Base-by-base conservation (phyloP, 2,113 vertebrate genomes). In the Pelecanoides urinatrix region DNA sequence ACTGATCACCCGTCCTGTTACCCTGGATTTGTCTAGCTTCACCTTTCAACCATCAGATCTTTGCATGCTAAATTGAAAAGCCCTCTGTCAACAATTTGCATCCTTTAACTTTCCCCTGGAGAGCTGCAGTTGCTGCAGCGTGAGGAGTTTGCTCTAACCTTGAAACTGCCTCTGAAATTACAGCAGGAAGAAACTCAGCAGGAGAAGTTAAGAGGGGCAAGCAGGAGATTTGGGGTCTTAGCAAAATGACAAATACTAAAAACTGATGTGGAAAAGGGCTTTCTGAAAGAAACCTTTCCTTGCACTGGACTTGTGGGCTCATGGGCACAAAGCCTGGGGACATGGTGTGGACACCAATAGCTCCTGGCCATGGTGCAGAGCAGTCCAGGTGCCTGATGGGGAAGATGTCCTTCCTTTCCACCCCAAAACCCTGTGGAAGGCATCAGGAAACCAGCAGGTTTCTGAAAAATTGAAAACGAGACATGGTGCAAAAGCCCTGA, bases 81-180 rank as follows among this genome's bases (percentile, higher is more conserved):
- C 90, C 86, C 92, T 97, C 92, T 95, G 94, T 95, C 95, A 97
- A 97, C 90, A 95, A 83, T 95, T 90, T 96, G 91, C 88, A 96
- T 96, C 95, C 82, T 94, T 94, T 94, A 95, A 88, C 95, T 94
- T 97, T 94, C 86, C 92, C 82, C 88, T 8, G n/a, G 95, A 92
- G 94, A 94, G 78, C 92, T 94, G 92, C 92, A 96, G 90, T 44
- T 61, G 21, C 88, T 86, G 92, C 94, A 95, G 91, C 18, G 1
- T 34, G 86, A 94, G 78, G 88, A 90, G 78, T 27, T 90, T 68
- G 62, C 58, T 93, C 74, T 95, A 92, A 96, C 91, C 96, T 97
- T 97, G 94, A 91, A 90, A 76, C 67, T 40, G 92, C 62, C 85
- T 83, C 71, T 34, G 78, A 92, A 96, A 94, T 92, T 68, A 78